These are phyloP conservation scores for Philereme transversata DNA, from an alignment of 2,888 invertebrate species.

Conservation along the genomic window DNA sequence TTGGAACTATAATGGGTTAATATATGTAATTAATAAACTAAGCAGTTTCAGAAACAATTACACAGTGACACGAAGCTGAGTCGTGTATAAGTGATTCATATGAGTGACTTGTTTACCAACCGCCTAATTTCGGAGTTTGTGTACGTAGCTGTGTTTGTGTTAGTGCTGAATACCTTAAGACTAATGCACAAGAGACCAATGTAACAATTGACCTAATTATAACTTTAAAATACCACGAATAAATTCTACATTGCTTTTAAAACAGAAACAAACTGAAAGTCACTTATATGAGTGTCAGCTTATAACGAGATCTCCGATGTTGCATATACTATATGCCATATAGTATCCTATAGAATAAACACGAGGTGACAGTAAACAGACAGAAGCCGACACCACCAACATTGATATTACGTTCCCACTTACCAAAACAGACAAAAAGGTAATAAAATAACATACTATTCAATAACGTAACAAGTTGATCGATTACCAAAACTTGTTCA, in stretches of 20 bases:
- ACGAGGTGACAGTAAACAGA: slow-evolving; percentile 68
- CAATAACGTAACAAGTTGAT: slow-evolving; percentile 68
- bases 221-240: too few species aligned
- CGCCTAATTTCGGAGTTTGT: slow-evolving; percentile 1
- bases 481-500: slow-evolving; percentile 80
- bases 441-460: slow-evolving; percentile 54
- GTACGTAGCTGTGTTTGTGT: neutral
- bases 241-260: neutral
- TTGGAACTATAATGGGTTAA: slow-evolving; percentile 34
- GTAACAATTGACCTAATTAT: too few species aligned
- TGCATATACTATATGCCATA: slow-evolving; percentile 41
- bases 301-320: slow-evolving; percentile 50
- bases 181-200: neutral
- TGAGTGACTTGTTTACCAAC: slow-evolving; percentile 32
- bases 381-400: slow-evolving; percentile 71
- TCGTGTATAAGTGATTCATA: slow-evolving; percentile 32
- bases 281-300: slow-evolving; percentile 54
- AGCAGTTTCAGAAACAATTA: slow-evolving; percentile 61
- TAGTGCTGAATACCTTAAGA: neutral
- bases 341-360: slow-evolving; percentile 36
- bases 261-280: slow-evolving; percentile 17
- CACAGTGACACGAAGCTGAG: slow-evolving; percentile 63
- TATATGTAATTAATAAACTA: slow-evolving; percentile 35
- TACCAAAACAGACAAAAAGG: slow-evolving; percentile 70
- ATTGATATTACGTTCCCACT: slow-evolving; percentile 69